Evolutionary conservation across 2,888 invertebrate genomes (phyloP), one percentile per base, ranked within the genome.

Genomic region (Clepsis dumicolana): DNA sequence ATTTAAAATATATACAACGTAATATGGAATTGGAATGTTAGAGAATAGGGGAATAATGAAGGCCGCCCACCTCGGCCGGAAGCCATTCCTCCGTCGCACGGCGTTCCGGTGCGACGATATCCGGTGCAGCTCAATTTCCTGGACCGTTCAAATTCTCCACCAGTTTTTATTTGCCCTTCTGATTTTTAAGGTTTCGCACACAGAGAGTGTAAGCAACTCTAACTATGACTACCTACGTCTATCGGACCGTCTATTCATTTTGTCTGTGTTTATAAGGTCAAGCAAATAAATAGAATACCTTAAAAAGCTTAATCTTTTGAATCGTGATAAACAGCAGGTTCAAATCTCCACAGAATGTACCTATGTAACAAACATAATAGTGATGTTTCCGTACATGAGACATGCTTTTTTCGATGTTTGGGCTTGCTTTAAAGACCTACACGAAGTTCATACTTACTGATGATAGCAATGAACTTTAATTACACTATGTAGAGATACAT

Each of bases 121-220:
- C 92, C 92, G 91, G 87, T 87, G 90, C 87, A 89, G 88, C 88
- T 88, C 91, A 91, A 93, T 92, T 92, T 93, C 92, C 92, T 85
- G 89, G 72, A 77, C 84, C 82, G 84, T 87, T 83, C 85, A 86
- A 88, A 83, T 83, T 84, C 82, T 81, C 82, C 77, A 80, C 72
- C 83, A 82, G 82, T 85, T 87, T 88, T 89, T 89, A 86, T 88
- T 89, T 86, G 83, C 81, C 80, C 80, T 76, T 79, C 80, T 83
- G 82, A 84, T 86, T 84, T 82, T 78, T 18, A 18, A 44, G 44
- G 18, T 16, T 44, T 18, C 44, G 44, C 8, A 7, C 18, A 44
- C 16, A 44, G 4, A 18, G 18, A 18, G 18, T 18, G 14, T 44
- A n/a, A 44, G 18, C 44, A 5, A 7, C 1, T 14, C 14, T 38